Base-by-base conservation (phyloP, 2,797 vertebrate species). In the Masticophis lateralis region DNA sequence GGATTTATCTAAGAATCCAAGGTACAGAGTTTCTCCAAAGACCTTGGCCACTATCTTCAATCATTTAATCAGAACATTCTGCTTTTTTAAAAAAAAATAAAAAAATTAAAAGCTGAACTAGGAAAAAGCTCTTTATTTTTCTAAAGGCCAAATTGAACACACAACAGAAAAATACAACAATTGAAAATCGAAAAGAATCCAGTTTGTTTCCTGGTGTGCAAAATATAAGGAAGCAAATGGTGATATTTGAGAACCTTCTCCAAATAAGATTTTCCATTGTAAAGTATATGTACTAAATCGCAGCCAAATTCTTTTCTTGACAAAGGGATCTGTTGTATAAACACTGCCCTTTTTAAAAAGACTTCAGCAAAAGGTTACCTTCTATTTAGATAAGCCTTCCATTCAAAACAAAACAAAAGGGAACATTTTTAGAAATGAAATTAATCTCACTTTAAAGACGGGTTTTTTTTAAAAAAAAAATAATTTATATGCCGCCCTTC, bases 281-380 rank as follows among this genome's bases (percentile, higher is more conserved):
- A n/a, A 94, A 91, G 89, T 57, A 37, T 6, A 37, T 63, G 3
- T 92, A 91, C 63, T 93, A 94, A 93, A 22, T n/a, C 86, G 86
- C 86, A 86, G 4, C 56, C 86, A n/a, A 83, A 27, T 88, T 91
- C 47, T 10, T 51, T 83, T 60, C 14, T 59, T 60, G 16, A 27
- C 32, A 59, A 47, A 37, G 27, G 69, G 18, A 88, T 13, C 93
- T 90, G 25, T 92, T 87, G 90, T 63, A 47, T 89, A 90, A 94
- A 57, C 89, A 94, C 43, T 90, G 22, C 16, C n/a, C 2, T 89
- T 94, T 95, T 90, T 1, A 55, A 53, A 2, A 86, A 56, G 7
- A 60, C 92, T 96, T 89, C 91, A 56, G 90, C 90, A 92, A 93
- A 95, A 93, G 57, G 14, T 90, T 94, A 92, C 22, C 6, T 2